Evolutionary conservation across 2,888 invertebrate genomes (phyloP).

Genomic region (Tinea pellionella): DNA sequence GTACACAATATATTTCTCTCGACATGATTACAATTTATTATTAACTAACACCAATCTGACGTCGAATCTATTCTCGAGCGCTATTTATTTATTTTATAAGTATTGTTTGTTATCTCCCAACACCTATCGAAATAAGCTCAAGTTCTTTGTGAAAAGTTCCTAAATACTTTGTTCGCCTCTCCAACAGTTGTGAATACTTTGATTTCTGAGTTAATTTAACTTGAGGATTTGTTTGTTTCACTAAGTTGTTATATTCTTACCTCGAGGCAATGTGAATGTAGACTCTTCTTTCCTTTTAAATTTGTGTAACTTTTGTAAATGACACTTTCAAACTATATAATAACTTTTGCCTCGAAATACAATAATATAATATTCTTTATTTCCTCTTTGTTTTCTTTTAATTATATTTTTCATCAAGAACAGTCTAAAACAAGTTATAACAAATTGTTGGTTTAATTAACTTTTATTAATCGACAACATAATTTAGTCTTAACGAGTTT

Average conservation of each 20-base stretch:
- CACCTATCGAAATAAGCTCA: slow-evolving; percentile 13
- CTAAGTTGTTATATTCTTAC: slow-evolving; percentile 12
- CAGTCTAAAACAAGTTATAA: no score
- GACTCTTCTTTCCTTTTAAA: slow-evolving; percentile 9
- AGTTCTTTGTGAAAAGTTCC: slow-evolving; percentile 14
- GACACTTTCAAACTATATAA: slow-evolving; percentile 1
- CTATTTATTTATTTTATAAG: not conserved
- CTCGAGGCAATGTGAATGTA: not conserved
- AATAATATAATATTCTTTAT: not conserved
- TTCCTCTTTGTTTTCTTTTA: not conserved
- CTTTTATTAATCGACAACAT: not conserved
- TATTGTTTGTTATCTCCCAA: not conserved
- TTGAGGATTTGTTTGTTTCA: slow-evolving; percentile 21
- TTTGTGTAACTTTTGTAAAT: slow-evolving; percentile 3
- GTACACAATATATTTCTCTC: not conserved
- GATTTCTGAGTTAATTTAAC: slow-evolving; percentile 29
- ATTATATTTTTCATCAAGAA: no score
- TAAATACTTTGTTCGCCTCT: slow-evolving; percentile 14
- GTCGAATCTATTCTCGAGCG: not conserved
- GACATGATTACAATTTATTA: no score
- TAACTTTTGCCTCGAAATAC: not conserved
- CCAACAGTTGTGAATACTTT: slow-evolving; percentile 18
- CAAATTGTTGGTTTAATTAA: no score
- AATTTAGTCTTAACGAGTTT: not conserved
- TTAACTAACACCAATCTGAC: not conserved